Base-by-base conservation (phyloP, 2,113 vertebrate species). In the Lophura nycthemera region DNA sequence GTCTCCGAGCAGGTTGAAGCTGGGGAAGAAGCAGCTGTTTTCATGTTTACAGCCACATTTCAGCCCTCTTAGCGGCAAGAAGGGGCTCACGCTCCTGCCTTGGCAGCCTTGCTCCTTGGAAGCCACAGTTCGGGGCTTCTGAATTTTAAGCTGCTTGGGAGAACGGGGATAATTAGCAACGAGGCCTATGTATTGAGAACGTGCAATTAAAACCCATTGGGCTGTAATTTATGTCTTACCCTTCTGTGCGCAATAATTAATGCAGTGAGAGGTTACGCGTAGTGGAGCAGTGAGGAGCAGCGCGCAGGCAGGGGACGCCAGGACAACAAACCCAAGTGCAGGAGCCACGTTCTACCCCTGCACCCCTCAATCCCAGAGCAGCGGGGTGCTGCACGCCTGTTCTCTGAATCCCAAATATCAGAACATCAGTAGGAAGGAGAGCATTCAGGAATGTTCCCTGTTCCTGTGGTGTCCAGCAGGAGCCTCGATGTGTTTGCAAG, bases 141-240 rank as follows among this genome's bases (percentile, higher is more conserved):
- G 83, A 40, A 38, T 54, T 54, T 77, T 79, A 83, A 95, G 87
- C 82, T 93, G 84, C 75, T 95, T 82, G 47, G 74, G 75, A 87
- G 86, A 88, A 92, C 13, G 57, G 86, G 86, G 76, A 76, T 95
- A 98, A 97, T 97, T 96, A 97, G 94, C 48, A 94, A 80, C 1
- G 29, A 92, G 83, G 90, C 91, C 52, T 67, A 87, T 45, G 42
- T 79, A 86, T 85, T 94, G 89, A 78, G 94, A 96, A 96, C 89
- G 81, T 92, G 85, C 86, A 97, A 96, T 96, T 96, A 96, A 50
- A 95, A 83, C 77, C 86, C 93, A 69, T 34, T 54, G 92, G 82
- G 69, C 95, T 97, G 90, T 96, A 96, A 97, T 96, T 97, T 95
- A 89, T 83, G 76, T 89, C 95, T 97, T 88, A 87, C 59, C 80